These are phyloP conservation scores for Ecdyonurus torrentis DNA, from an alignment of 2,888 invertebrate species.

Conservation along the genomic window DNA sequence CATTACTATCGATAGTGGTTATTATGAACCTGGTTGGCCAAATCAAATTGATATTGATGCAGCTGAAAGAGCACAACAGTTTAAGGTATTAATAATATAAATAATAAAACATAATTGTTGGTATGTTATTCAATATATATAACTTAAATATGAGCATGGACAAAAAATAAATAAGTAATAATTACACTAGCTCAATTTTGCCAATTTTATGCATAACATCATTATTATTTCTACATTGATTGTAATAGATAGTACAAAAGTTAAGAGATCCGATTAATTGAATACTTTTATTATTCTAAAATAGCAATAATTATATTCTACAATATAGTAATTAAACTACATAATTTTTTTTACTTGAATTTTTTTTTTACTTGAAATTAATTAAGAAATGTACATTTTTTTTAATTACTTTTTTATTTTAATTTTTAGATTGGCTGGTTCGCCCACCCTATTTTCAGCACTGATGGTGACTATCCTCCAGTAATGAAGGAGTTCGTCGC, in stretches of 20 bases:
- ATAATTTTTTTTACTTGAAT: not conserved
- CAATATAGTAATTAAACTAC: too few relatives aligned
- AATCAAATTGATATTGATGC: constrained; percentile 33
- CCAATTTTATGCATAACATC: too few relatives aligned
- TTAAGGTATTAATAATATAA: constrained; percentile 37
- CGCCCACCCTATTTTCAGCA: constrained; percentile 44
- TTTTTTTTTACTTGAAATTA: not conserved
- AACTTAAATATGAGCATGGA: too few relatives aligned
- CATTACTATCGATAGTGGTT: constrained; percentile 36
- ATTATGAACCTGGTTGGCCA: constrained; percentile 10
- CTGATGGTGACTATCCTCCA: constrained; percentile 45
- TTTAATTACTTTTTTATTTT: constrained; percentile 16
- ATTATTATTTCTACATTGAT: too few relatives aligned
- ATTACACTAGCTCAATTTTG: too few relatives aligned
- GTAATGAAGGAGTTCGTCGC: constrained; percentile 41
- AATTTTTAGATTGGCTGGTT: constrained; percentile 52
- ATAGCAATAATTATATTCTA: too few relatives aligned
- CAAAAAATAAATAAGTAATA: too few relatives aligned
- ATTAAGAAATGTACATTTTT: not conserved
- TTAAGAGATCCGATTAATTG: too few relatives aligned
- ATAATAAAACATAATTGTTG: too few relatives aligned
- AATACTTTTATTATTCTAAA: too few relatives aligned
- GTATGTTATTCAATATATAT: too few relatives aligned
- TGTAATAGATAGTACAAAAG: too few relatives aligned
- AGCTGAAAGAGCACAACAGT: constrained; percentile 35